Evolutionary conservation across 2,113 vertebrate species (phyloP).

Genomic region (Steatornis caripensis): DNA sequence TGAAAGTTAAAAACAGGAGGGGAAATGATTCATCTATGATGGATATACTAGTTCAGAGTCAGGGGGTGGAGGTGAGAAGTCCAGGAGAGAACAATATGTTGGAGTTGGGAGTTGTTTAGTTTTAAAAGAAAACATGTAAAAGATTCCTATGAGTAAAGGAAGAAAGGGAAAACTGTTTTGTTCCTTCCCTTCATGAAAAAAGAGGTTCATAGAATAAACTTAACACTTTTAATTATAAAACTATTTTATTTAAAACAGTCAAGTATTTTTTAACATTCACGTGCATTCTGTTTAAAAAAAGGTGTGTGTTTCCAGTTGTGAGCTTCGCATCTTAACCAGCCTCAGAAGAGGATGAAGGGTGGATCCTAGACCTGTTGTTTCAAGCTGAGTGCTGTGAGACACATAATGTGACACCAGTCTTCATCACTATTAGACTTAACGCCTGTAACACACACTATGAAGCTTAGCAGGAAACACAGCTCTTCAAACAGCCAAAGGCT

Average conservation of each 20-base stretch:
- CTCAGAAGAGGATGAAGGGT: not conserved
- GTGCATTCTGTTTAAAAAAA: not conserved
- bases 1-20: not conserved
- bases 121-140: not conserved
- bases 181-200: not conserved
- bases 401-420: not conserved
- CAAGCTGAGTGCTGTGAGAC: not conserved
- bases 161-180: not conserved
- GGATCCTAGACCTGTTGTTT: not conserved
- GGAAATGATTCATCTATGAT: not conserved
- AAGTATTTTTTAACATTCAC: not conserved
- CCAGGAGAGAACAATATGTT: not conserved
- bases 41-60: not conserved
- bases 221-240: not conserved
- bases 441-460: not conserved
- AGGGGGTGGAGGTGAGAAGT: not conserved
- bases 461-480: not conserved
- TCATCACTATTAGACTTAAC: not conserved
- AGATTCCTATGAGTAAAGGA: not conserved
- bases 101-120: not conserved
- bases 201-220: not conserved
- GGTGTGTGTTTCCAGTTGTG: not conserved
- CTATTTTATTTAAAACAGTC: not conserved
- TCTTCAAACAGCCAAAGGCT: not conserved
- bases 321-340: not conserved